Evolutionary conservation across 2,113 vertebrate species (phyloP).

Genomic region (Muscicapa adusta): DNA sequence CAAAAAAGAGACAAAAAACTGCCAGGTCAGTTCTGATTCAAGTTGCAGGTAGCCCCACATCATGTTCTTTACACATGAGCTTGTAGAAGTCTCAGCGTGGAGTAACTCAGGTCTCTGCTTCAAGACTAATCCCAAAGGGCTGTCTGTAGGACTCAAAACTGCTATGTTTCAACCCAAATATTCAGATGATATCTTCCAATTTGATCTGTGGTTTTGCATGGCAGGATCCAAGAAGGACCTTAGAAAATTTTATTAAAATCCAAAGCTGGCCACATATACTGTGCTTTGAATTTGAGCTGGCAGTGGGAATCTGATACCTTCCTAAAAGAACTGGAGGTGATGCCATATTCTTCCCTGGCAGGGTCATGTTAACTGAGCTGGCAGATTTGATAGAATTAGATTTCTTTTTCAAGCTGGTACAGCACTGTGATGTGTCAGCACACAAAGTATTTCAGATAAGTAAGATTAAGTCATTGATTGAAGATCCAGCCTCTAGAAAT

Average conservation of each 20-base stretch:
- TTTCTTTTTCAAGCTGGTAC: not conserved
- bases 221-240: not conserved
- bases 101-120: not conserved
- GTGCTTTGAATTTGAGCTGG: not conserved
- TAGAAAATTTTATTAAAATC: not conserved
- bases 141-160: not conserved
- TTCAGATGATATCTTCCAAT: not conserved
- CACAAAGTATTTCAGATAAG: conserved; percentile 19
- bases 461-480: conserved; percentile 23
- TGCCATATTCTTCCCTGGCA: not conserved
- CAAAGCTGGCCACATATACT: accelerated
- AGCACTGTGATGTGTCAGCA: conserved; percentile 43
- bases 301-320: not conserved
- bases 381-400: conserved; percentile 37
- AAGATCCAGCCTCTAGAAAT: not conserved
- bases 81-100: not conserved
- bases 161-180: not conserved
- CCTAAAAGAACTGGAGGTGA: not conserved
- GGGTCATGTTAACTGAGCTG: conserved; percentile 36
- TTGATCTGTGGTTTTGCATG: not conserved
- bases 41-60: not conserved
- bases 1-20: not conserved
- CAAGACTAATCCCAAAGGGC: not conserved
- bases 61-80: not conserved
- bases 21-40: not conserved